phyloP scores from a whole-genome alignment of 2,113 vertebrate genomes.

The Barnardius zonarius region DNA sequence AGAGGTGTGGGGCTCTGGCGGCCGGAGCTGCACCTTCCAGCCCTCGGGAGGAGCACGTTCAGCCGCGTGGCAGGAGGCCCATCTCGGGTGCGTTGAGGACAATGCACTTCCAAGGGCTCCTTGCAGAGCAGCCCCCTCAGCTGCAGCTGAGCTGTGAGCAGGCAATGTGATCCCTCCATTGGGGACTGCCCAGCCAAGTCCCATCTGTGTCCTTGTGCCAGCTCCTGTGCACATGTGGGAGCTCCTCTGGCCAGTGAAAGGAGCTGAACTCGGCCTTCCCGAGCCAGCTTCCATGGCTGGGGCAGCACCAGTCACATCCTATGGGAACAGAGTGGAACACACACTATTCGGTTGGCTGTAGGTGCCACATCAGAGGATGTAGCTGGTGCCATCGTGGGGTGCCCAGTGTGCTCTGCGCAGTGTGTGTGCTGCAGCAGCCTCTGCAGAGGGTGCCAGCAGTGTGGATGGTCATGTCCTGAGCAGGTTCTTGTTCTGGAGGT shows the following conservation, averaged over 20 bases:
- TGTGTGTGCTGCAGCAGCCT: background rate
- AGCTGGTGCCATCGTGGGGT: accelerated
- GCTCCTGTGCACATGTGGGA: accelerated
- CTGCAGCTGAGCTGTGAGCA: background rate
- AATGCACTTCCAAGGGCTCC: accelerated
- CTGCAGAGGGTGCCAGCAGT: accelerated
- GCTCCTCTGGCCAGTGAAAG: background rate
- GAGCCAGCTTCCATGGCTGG: accelerated
- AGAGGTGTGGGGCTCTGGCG: accelerated
- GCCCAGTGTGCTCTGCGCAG: accelerated
- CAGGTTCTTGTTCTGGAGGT: background rate
- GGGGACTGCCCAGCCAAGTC: background rate
- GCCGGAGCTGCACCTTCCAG: background rate
- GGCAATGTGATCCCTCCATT: accelerated
- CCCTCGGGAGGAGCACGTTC: background rate
- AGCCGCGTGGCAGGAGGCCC: accelerated
- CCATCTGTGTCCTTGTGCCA: background rate
- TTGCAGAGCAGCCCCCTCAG: background rate
- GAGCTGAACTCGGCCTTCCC: accelerated
- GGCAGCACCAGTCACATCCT: background rate
- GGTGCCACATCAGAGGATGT: accelerated
- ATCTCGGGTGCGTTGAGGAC: accelerated
- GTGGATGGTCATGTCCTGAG: background rate
- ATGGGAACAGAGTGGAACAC: accelerated
- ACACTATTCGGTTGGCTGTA: accelerated